Base-by-base conservation (phyloP, 2,888 invertebrate genomes). In the Anodontia alba region DNA sequence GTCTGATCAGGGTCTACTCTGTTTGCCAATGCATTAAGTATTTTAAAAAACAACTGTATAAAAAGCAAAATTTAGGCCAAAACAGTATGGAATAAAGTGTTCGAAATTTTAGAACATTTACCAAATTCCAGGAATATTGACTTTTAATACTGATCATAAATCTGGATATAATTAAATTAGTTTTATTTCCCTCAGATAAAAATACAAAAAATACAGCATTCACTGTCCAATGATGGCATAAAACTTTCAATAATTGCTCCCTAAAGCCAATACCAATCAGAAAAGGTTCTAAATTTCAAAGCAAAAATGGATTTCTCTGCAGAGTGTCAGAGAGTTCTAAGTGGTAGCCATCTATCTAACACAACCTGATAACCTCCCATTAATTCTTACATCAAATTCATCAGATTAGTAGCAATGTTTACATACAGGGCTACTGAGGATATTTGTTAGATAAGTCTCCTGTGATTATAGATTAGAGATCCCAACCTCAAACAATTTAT, bases 371-470 rank as follows among this genome's bases (percentile, higher is more conserved):
- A 46, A 46, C 46, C 54, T 33, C 12, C 62, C 62, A 62, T 62
- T 62, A 33, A 62, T 62, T 62, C 62, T 62, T 62, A 62, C 62
- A 17, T 31, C 17, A 62, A 33, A 62, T 62, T 31, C 23, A 17
- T 31, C 23, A 62, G 62, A 62, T 62, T 33, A 33, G 62, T 33
- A 20, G 62, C 33, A 15, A 62, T 62, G 62, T 62, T 62, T 62
- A 62, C 62, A 62, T 33, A 23, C 23, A 33, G 20, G 20, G 33
- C 31, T 62, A 33, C 62, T 33, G 31, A 33, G 62, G 29, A 62
- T 62, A 33, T 62, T 62, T 62, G 62, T 54, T n/a, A n/a, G 54
- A 54, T 54, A 54, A 54, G 54, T 54, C 54, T 54, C 26, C 26
- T 26, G 26, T 54, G 54, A 54, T 54, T 54, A 54, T 26, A 54